Evolutionary conservation across 2,888 invertebrate species (phyloP).

Genomic region (Ectemnius continuus): DNA sequence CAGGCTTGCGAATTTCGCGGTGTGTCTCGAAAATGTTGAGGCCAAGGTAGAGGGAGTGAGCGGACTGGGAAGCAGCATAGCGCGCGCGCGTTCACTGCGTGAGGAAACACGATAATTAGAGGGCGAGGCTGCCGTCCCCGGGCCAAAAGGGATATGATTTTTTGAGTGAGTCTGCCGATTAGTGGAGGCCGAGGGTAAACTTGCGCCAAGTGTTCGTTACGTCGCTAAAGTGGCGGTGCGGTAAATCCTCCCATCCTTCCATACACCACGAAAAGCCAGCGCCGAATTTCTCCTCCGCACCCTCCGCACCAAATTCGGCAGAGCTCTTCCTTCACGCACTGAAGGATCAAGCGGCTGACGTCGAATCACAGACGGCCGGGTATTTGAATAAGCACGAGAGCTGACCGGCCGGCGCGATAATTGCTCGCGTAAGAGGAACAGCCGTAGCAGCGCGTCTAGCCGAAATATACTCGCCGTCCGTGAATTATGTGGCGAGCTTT

Average conservation of each 20-base stretch:
- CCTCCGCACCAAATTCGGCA: too few relatives aligned
- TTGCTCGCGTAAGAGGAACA: conserved; percentile 1
- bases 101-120: conserved; percentile 6
- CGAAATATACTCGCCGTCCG: neutral
- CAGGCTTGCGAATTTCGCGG: conserved; percentile 5
- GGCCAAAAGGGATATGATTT: conserved; percentile 2
- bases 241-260: neutral
- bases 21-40: conserved; percentile 1
- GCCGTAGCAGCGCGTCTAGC: neutral
- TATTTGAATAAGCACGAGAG: conserved; percentile 1
- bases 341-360: too few relatives aligned
- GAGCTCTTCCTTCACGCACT: too few relatives aligned
- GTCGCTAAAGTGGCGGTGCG: neutral
- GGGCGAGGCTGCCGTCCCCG: neutral
- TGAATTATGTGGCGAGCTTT: neutral
- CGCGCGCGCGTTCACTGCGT: neutral
- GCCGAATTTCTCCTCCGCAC: too few relatives aligned
- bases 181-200: neutral
- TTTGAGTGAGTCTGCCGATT: conserved; percentile 7
- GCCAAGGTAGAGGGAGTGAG: too few relatives aligned
- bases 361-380: neutral
- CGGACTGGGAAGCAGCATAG: neutral
- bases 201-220: conserved; percentile 3
- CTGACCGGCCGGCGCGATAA: neutral
- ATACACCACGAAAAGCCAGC: too few relatives aligned